Conservation (phyloP, 2,888 invertebrate genomes). For the Dorcus parallelipipedus region DNA sequence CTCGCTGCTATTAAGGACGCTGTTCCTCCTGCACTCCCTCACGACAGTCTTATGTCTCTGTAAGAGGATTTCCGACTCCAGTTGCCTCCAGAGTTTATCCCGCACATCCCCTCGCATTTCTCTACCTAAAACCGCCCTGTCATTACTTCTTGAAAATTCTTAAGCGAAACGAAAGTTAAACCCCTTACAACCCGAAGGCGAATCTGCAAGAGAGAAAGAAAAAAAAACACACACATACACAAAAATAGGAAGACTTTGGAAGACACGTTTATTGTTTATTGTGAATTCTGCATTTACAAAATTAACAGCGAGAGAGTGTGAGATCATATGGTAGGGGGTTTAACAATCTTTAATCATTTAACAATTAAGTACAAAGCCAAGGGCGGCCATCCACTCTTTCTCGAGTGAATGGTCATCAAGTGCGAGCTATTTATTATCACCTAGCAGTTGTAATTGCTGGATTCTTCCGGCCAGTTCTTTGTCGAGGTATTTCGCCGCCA, state of each 20-base stretch:
- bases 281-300: no score
- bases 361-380: neutral
- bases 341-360: neutral
- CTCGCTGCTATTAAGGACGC: constrained; percentile 37
- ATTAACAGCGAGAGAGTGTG: neutral
- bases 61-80: constrained; percentile 82
- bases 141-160: neutral
- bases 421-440: constrained; percentile 34
- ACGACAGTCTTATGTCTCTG: constrained; percentile 82
- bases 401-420: no score
- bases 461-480: constrained; percentile 80
- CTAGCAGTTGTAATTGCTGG: constrained; percentile 80
- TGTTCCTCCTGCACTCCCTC: constrained; percentile 59
- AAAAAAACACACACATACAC: neutral
- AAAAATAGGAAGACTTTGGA: neutral
- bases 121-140: constrained; percentile 45
- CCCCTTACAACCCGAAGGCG: neutral
- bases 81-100: constrained; percentile 75
- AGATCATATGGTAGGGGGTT: neutral
- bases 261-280: no score
- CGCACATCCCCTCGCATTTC: constrained; percentile 78
- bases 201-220: neutral
- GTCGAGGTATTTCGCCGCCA: constrained; percentile 83
- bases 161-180: neutral
- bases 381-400: neutral